Conservation (phyloP, 37 sponge, comb jelly and placozoan genomes). For the Lycopodina hypogea region DNA sequence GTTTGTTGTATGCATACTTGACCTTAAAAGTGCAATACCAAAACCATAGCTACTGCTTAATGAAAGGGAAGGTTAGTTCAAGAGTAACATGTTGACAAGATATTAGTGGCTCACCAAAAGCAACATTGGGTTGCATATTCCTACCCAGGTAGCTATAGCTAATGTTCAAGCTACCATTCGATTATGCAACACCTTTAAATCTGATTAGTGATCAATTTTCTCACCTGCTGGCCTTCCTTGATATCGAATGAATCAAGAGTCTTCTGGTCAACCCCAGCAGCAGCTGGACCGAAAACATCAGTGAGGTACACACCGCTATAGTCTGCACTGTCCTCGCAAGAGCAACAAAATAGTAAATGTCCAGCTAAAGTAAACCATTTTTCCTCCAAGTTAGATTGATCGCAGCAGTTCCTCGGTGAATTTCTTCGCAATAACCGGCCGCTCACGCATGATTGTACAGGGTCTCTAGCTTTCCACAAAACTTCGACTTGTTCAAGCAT, state of each 20-base stretch:
- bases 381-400: background rate
- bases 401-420: no score
- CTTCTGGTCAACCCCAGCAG: slow-evolving; percentile 24
- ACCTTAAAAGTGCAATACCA: no score
- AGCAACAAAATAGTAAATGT: slow-evolving; percentile 31
- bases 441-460: slow-evolving; percentile 12
- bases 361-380: slow-evolving; percentile 34
- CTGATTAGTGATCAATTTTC: background rate
- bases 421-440: slow-evolving; percentile 8
- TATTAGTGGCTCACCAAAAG: no score
- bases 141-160: no score
- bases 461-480: slow-evolving; percentile 27
- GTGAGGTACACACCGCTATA: slow-evolving; percentile 33
- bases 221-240: slow-evolving; percentile 9
- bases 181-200: no score
- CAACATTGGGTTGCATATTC: no score
- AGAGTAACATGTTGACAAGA: no score
- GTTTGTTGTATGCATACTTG: no score
- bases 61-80: no score
- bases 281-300: slow-evolving; percentile 41
- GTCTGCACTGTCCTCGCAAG: slow-evolving; percentile 19
- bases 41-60: no score
- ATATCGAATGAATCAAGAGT: slow-evolving; percentile 1
- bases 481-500: slow-evolving; percentile 41
- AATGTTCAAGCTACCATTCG: no score